Evolutionary conservation across 2,113 vertebrate species (phyloP), one percentile per base, ranked within the genome.

Genomic region (Otolemur garnettii): DNA sequence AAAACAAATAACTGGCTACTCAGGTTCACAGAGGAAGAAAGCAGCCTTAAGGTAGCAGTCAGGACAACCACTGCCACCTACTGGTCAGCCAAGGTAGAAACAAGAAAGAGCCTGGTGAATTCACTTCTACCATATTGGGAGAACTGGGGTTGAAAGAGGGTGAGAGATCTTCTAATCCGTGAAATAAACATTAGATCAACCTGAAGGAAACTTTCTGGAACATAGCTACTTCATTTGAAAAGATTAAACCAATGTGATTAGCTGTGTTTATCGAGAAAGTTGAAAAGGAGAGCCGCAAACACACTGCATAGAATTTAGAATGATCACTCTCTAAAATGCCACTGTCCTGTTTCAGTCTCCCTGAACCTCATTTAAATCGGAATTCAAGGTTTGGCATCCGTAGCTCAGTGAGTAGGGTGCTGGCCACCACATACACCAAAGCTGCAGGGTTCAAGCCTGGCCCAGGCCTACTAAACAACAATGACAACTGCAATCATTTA

Each of bases 31-130:
- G 5, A 50, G 50, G 10, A 68, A 55, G 13, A 60, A 71, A 22
- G 64, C 0, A 6, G 33, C 12, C 14, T 50, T 45, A 1, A 93
- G 55, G 14, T 0, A 71, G 64, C 64, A 77, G 21, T 13, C 66
- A 75, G 50, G 35, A 13, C 45, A 92, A 72, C 30, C 59, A 72
- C 53, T 45, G 84, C 87, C 96, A 92, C 87, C 95, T 94, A 85
- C n/a, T 95, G 91, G 90, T 62, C 68, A 80, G 11, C 38, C 14
- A 64, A 53, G 10, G 21, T 30, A 79, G 42, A 19, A 55, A 24
- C 64, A 80, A 78, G 42, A 60, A 82, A 33, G 19, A 71, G 59
- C 21, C 59, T 80, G 13, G 18, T 24, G 33, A 82, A 33, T 87
- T 71, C 22, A 50, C 35, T 86, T 71, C 53, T 50, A 21, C 28